Evolutionary conservation across 2,113 vertebrate genomes (phyloP).

Genomic region (Echinops telfairi): DNA sequence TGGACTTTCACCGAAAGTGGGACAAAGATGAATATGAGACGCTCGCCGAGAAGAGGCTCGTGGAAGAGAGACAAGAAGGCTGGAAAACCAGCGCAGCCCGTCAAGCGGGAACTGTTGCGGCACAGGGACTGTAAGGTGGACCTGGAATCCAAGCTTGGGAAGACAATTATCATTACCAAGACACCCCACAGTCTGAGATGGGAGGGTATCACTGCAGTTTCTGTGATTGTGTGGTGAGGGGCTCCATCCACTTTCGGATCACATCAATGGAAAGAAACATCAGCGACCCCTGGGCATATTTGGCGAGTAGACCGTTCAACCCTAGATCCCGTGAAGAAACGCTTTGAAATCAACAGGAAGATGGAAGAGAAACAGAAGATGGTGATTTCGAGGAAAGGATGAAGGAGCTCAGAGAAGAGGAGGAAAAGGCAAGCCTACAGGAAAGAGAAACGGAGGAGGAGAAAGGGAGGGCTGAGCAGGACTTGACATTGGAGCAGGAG

Average conservation of each 20-base stretch:
- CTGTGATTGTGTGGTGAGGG: slow-evolving; percentile 99
- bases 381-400: slow-evolving; percentile 99
- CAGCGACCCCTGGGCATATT: slow-evolving; percentile 99
- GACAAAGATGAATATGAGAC: slow-evolving; percentile 98
- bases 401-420: slow-evolving; percentile 98
- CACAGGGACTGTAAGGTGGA: slow-evolving; percentile 99
- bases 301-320: slow-evolving; percentile 98
- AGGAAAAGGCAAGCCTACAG: slow-evolving; percentile 99
- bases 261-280: slow-evolving; percentile 99
- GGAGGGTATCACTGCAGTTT: slow-evolving; percentile 99
- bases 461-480: slow-evolving; percentile 96
- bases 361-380: slow-evolving; percentile 99
- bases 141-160: slow-evolving; percentile 98
- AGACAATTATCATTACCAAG: slow-evolving; percentile 99
- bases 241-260: slow-evolving; percentile 99
- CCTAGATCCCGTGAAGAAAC: slow-evolving; percentile 97
- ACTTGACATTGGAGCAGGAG: slow-evolving; percentile 96
- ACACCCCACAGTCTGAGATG: slow-evolving; percentile 99
- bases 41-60: slow-evolving; percentile 95
- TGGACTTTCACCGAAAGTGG: slow-evolving; percentile 98
- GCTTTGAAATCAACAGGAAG: slow-evolving; percentile 98
- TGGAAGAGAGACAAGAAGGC: slow-evolving; percentile 96
- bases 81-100: slow-evolving; percentile 93
- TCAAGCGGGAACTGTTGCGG: slow-evolving; percentile 96
- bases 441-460: slow-evolving; percentile 98